Conservation (phyloP, 1,140 invertebrate genomes). For the Bathynomus jamesi region DNA sequence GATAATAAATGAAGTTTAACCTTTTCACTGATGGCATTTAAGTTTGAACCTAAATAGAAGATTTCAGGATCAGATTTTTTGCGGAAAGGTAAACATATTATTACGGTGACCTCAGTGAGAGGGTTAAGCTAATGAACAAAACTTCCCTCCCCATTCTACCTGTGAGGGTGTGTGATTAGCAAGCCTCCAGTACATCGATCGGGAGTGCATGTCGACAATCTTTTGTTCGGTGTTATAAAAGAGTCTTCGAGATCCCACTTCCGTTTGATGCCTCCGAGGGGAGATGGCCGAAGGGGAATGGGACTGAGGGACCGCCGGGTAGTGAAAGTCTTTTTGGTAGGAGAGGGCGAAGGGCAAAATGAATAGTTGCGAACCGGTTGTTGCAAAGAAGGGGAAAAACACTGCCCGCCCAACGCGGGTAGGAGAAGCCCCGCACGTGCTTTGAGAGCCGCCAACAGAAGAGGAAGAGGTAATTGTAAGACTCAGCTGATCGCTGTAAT, state of each 20-base stretch:
- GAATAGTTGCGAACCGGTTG: slow-evolving; percentile 49
- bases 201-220: slow-evolving; percentile 23
- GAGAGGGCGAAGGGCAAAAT: slow-evolving; percentile 63
- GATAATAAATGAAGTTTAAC: no score
- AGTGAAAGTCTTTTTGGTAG: slow-evolving; percentile 67
- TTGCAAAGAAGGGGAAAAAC: slow-evolving; percentile 57
- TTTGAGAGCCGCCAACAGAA: slow-evolving; percentile 51
- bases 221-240: slow-evolving; percentile 30
- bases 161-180: slow-evolving; percentile 31
- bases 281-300: slow-evolving; percentile 66
- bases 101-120: no score
- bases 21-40: no score
- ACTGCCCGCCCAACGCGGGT: slow-evolving; percentile 50
- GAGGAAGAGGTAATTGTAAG: slow-evolving; percentile 73
- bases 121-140: no score
- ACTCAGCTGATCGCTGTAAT: slow-evolving; percentile 53
- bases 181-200: slow-evolving; percentile 24
- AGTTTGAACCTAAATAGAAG: no score
- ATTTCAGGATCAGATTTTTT: no score
- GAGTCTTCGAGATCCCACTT: slow-evolving; percentile 61
- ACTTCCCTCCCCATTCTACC: no score
- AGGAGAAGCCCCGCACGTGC: slow-evolving; percentile 43
- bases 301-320: slow-evolving; percentile 69
- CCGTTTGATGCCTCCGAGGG: slow-evolving; percentile 63
- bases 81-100: no score